Base-by-base conservation (phyloP, 2,888 invertebrate species). In the Argyra leucocephala region DNA sequence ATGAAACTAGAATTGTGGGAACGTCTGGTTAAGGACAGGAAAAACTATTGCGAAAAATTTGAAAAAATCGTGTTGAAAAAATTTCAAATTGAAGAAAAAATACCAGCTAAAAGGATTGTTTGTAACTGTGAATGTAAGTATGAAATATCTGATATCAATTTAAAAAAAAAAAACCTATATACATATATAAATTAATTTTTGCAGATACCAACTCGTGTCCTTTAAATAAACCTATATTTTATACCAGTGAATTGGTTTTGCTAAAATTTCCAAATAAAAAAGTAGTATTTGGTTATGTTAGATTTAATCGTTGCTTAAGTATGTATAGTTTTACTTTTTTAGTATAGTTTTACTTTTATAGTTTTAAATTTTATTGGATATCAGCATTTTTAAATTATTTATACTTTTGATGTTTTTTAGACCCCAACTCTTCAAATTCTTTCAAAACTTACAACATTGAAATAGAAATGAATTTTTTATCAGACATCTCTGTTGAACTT, bases 1-100 rank as follows among this genome's bases (percentile, higher is more conserved):
- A 74, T 79, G 73, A 78, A 76, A 69, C 61, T 78, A 21, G 79
- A 79, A 61, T 69, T 76, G 48, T 73, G 74, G 18, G 72, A 73
- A 57, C 74, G 73, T 57, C 67, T 72, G 3, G 57, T 64, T 31
- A 22, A 58, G 65, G 3, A 57, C 66, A 7, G 67, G 66, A 2
- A 72, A 73, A 61, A 69, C 69, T 22, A 72, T 74, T 0, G 60
- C 63, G 7, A 24, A 75, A 61, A 61, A 9, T 31, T 7, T 21
- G 6, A 10, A 18, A 1, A 18, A 6, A 6, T 61, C 1, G 3
- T 4, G 12, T 31, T 61, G 9, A 31, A 31, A 26, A 26, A 23
- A n/a, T 15, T 26, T 61, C 2, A n/a, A 31, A 26, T 61, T 26
- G 21, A 31, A 23, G 31, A 61, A 9, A 26, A 61, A 21, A 10